Conservation (phyloP, 2,113 vertebrate species). For the Desmodus rotundus region DNA sequence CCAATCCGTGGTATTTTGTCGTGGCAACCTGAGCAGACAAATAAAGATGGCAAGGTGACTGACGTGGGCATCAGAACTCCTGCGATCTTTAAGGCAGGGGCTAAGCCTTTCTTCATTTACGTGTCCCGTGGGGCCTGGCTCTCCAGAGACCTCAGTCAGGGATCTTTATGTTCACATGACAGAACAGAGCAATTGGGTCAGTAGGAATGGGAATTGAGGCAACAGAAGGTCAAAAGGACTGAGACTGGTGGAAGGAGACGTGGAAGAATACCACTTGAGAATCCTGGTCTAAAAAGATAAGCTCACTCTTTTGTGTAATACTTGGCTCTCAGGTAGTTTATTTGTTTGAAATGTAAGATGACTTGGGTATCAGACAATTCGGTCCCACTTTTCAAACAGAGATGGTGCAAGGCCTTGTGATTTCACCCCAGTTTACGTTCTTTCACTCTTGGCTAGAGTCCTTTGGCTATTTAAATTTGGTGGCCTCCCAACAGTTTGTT, state of each 20-base stretch:
- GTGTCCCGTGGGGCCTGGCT: background rate
- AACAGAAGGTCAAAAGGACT: conserved; percentile 9
- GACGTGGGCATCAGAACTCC: background rate
- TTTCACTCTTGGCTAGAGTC: conserved; percentile 28
- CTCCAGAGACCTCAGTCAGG: background rate
- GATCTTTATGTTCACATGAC: background rate
- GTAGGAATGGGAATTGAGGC: conserved; percentile 41
- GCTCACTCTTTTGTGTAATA: background rate
- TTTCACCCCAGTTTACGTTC: conserved; percentile 41
- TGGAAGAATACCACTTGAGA: conserved; percentile 36
- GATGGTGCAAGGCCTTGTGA: conserved; percentile 35
- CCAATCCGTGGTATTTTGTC: background rate
- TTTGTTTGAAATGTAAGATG: conserved; percentile 62
- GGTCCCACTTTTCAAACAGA: conserved; percentile 46
- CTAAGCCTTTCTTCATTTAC: background rate
- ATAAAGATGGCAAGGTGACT: background rate
- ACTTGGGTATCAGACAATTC: background rate
- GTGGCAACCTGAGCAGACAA: background rate
- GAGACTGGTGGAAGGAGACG: background rate
- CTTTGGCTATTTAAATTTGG: conserved; percentile 22
- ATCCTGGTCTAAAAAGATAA: conserved; percentile 22
- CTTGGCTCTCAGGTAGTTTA: background rate
- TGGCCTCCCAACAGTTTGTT: conserved; percentile 45
- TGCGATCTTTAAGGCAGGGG: background rate
- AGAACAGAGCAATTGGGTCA: conserved; percentile 55